Evolutionary conservation across 2,797 vertebrate genomes (phyloP).

Genomic region (Hapalemur alaotrensis): DNA sequence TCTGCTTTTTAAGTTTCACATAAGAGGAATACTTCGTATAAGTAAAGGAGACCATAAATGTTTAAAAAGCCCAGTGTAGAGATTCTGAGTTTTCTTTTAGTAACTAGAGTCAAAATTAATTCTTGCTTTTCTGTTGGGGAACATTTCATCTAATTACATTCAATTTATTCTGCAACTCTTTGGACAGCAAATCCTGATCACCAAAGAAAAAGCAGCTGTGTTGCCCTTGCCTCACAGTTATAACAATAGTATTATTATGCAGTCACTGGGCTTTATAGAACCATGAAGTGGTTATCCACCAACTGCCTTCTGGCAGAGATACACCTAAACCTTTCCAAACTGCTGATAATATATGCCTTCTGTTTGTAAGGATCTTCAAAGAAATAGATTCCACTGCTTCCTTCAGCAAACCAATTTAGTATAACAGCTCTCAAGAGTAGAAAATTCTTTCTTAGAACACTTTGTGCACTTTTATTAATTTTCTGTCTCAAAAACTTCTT

Average conservation of each 20-base stretch:
- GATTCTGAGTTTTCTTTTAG: conserved; percentile 47
- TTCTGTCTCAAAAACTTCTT: neutral
- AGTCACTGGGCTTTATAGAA: neutral
- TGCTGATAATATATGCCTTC: neutral
- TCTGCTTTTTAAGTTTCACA: conserved; percentile 32
- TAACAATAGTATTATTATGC: neutral
- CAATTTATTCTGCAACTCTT: conserved; percentile 60
- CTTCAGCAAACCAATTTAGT: neutral
- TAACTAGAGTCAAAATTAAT: conserved; percentile 60
- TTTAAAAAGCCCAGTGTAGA: conserved; percentile 38
- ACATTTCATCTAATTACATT: conserved; percentile 67
- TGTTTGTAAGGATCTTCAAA: conserved; percentile 10
- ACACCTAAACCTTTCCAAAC: conserved; percentile 40
- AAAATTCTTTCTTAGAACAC: neutral
- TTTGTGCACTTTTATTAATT: neutral
- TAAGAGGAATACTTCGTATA: conserved; percentile 11
- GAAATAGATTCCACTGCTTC: neutral
- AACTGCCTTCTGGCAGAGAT: conserved; percentile 10
- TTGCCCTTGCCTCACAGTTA: conserved; percentile 25
- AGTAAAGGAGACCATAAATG: conserved; percentile 47
- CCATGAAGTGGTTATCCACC: neutral
- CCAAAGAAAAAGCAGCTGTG: conserved; percentile 51
- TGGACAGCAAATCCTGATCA: conserved; percentile 47
- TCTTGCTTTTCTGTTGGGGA: conserved; percentile 53
- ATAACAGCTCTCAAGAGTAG: neutral